Percentiles rank a stretch among this genome's conserved stretches.
These are phyloP conservation scores for Ibidorhyncha struthersii DNA, from an alignment of 2,113 vertebrate species.

Conservation along the genomic window DNA sequence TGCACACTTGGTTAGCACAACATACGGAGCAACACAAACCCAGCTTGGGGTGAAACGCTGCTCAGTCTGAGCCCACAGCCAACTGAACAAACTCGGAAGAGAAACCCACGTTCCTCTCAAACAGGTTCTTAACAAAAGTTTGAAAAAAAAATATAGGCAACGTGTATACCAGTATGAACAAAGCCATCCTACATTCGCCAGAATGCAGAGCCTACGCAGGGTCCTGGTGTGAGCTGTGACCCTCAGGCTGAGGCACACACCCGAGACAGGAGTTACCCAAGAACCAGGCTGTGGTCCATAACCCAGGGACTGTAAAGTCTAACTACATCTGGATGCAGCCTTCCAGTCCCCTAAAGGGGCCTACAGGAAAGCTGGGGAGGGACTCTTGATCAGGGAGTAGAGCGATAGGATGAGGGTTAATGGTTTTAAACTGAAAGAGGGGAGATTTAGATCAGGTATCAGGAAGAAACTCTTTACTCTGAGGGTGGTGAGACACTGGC, in stretches of 20 bases:
- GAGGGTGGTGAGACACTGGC: neutral
- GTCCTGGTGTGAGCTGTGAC: rapidly evolving
- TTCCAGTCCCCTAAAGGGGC: neutral
- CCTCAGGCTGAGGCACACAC: neutral
- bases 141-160: neutral
- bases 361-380: neutral
- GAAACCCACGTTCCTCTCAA: neutral
- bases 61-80: neutral
- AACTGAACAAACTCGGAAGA: neutral
- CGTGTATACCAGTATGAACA: rapidly evolving
- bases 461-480: neutral
- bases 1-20: neutral
- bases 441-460: neutral
- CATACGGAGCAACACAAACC: neutral
- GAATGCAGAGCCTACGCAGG: neutral
- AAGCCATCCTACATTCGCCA: neutral
- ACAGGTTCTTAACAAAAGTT: neutral
- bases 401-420: neutral
- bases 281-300: neutral
- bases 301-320: neutral
- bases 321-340: neutral
- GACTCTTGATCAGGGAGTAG: neutral
- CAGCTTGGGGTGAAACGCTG: rapidly evolving
- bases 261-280: neutral
- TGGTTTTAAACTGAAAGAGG: neutral